Base-by-base conservation (phyloP, 1,140 invertebrate species). In the Glossosoma conforme region DNA sequence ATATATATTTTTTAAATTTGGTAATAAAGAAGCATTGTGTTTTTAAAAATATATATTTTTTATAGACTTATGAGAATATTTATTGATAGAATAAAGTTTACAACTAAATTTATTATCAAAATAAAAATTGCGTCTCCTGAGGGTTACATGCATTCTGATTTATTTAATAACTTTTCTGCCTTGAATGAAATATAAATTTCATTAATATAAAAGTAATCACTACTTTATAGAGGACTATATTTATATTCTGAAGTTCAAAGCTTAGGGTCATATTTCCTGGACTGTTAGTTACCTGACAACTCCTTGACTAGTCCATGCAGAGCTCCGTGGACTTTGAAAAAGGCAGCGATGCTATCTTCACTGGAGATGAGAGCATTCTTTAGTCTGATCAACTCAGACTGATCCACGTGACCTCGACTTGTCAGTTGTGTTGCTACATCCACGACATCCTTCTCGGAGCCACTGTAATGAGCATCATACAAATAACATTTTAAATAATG, bases 291-390 rank as follows among this genome's bases (percentile, higher is more conserved):
- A 74, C 72, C 68, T 58, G 67, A 66, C 32, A 75, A 49, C 48
- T 74, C 67, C 53, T 67, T 61, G 4, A 74, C 65, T 10, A 76
- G 48, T 0, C 68, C 69, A 58, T 69, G 62, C 13, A 76, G 55
- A 20, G 70, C 65, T 11, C 72, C 72, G 44, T 68, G 61, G 11
- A 62, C 63, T 37, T 62, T 65, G 15, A 76, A 54, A n/a, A 73
- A 64, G 14, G 67, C 32, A 47, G 62, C 52, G 37, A 68, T 67
- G 40, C 70, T 60, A n/a, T 60, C 60, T 9, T 20, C 47, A 47
- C 69, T 63, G 14, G 70, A 61, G 28, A 73, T 62, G 5, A 75
- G 46, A 3, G 57, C 58, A 63, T 70, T 70, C 47, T 75, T 72
- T 15, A 75, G 45, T 11, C 42, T 61, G 25, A 61, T 52, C 9